phyloP scores from a whole-genome alignment of 2,888 invertebrate genomes.

The Drosophila kuntzei region DNA sequence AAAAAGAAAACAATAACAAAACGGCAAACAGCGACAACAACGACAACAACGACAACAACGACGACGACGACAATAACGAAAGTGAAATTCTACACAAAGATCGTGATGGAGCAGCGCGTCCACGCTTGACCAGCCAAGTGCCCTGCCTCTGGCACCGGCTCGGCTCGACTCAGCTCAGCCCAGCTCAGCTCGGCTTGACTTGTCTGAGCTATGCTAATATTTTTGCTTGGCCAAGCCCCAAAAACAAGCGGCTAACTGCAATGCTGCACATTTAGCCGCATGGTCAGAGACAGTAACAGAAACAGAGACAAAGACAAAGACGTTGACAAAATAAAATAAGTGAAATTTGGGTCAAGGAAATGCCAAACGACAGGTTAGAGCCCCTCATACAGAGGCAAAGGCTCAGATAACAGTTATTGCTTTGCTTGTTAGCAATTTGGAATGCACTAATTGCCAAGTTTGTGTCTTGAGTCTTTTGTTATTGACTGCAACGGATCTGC shows the following conservation, averaged over 20 bases:
- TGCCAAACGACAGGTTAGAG: conserved; percentile 74
- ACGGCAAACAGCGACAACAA: conserved; percentile 35
- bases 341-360: conserved; percentile 82
- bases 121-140: conserved; percentile 74
- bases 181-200: conserved; percentile 4
- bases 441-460: conserved; percentile 59
- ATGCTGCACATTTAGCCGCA: conserved; percentile 31
- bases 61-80: conserved; percentile 64
- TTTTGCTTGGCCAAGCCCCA: conserved; percentile 49
- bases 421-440: conserved; percentile 57
- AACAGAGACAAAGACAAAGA: conserved; percentile 5
- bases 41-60: conserved; percentile 10
- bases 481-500: conserved; percentile 47
- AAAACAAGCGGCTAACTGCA: conserved; percentile 47
- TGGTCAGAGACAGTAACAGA: conserved; percentile 14
- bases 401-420: conserved; percentile 61
- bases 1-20: conserved; percentile 68
- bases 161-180: background rate
- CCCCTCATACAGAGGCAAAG: conserved; percentile 25
- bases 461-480: conserved; percentile 51
- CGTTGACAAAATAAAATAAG: conserved; percentile 62
- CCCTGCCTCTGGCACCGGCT: conserved; percentile 43
- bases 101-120: conserved; percentile 51
- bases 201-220: conserved; percentile 61
- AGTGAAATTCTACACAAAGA: conserved; percentile 80